These are phyloP conservation scores for Sternotherus odoratus DNA, from an alignment of 2,797 vertebrate species.

Conservation along the genomic window DNA sequence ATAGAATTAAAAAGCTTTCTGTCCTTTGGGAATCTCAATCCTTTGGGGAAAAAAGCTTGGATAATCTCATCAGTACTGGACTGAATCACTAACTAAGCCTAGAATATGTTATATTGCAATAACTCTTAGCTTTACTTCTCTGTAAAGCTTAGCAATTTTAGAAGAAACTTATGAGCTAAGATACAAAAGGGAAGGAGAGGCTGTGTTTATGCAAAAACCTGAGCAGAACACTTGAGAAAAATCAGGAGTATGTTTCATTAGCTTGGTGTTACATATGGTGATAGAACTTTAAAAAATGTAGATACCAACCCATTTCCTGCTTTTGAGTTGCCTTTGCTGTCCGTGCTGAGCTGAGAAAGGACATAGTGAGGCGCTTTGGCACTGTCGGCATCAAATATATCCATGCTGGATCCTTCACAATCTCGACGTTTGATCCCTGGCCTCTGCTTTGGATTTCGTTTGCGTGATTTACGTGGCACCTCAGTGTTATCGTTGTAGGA, in stretches of 20 bases:
- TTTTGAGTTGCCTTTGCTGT: slow-evolving; percentile 94
- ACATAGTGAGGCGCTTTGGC: slow-evolving; percentile 99
- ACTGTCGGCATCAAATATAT: slow-evolving; percentile 98
- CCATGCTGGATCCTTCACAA: slow-evolving; percentile 92
- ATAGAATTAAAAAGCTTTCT: slow-evolving; percentile 41
- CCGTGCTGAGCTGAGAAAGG: slow-evolving; percentile 95
- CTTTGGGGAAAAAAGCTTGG: slow-evolving; percentile 42
- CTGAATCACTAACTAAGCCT: slow-evolving; percentile 17
- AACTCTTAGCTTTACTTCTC: slow-evolving; percentile 47
- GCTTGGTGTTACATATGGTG: slow-evolving; percentile 70
- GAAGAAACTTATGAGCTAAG: slow-evolving; percentile 30
- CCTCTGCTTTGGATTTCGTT: slow-evolving; percentile 96
- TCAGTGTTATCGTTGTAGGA: slow-evolving; percentile 99
- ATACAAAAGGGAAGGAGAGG: background rate
- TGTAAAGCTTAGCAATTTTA: slow-evolving; percentile 59
- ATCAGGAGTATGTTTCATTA: slow-evolving; percentile 67
- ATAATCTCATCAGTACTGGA: slow-evolving; percentile 26
- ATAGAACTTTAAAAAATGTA: slow-evolving; percentile 79
- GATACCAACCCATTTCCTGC: slow-evolving; percentile 92
- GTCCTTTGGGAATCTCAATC: slow-evolving; percentile 44
- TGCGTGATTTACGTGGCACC: slow-evolving; percentile 98
- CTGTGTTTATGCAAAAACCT: slow-evolving; percentile 69
- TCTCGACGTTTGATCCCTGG: slow-evolving; percentile 92
- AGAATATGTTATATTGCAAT: slow-evolving; percentile 21
- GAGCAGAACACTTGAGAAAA: slow-evolving; percentile 58